Evolutionary conservation across 2,797 vertebrate genomes (phyloP).

Genomic region (Peromyscus nudipes): DNA sequence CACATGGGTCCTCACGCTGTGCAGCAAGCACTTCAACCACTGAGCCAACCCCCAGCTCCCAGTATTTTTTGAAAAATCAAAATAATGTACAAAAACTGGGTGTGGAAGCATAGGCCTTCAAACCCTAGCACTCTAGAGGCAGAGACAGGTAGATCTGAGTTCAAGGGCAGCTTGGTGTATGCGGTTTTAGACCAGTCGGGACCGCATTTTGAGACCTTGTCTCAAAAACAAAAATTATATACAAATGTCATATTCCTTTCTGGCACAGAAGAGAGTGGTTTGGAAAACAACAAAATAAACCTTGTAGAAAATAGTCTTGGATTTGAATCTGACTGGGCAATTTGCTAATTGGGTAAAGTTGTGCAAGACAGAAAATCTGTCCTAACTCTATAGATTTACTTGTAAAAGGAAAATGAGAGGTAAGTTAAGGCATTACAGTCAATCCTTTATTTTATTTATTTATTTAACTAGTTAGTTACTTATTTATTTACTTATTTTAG

Average conservation of each 20-base stretch:
- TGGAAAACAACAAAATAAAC: constrained; percentile 60
- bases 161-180: background rate
- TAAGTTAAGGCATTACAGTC: background rate
- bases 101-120: background rate
- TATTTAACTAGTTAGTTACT: background rate
- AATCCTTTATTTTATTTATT: background rate
- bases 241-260: constrained; percentile 60
- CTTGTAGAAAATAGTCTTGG: background rate
- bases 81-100: constrained; percentile 40
- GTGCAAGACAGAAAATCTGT: background rate
- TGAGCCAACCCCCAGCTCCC: background rate
- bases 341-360: constrained; percentile 34
- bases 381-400: background rate
- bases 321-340: constrained; percentile 17
- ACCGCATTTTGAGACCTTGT: background rate
- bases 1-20: background rate
- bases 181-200: background rate
- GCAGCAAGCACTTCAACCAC: background rate
- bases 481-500: background rate
- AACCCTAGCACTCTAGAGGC: background rate
- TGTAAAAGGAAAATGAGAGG: constrained; percentile 48
- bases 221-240: background rate
- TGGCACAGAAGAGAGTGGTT: constrained; percentile 38
- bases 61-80: constrained; percentile 11
- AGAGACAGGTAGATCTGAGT: background rate